A percentile compares a stretch with the other conserved stretches of the same genome.
phyloP scores from a whole-genome alignment of 2,888 invertebrate genomes.

The Orchestes rusci region DNA sequence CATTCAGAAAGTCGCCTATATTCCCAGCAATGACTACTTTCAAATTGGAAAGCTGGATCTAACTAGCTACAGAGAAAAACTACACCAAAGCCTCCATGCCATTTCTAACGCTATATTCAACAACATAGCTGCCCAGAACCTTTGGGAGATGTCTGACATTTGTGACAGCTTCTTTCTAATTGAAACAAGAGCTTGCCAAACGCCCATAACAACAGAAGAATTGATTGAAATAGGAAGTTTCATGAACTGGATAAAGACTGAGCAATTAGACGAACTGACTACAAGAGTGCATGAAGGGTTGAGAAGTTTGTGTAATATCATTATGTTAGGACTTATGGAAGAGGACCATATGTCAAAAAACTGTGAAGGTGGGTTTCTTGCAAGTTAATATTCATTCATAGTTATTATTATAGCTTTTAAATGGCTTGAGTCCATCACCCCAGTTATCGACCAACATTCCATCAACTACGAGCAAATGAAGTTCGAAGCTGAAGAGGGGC shows the following conservation, averaged over 20 bases:
- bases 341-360: conserved; percentile 70
- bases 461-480: conserved; percentile 70
- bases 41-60: conserved; percentile 55
- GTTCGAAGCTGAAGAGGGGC: conserved; percentile 73
- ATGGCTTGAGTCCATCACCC: conserved; percentile 73
- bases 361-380: conserved; percentile 43
- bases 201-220: conserved; percentile 72
- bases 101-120: conserved; percentile 54
- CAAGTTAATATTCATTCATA: too few relatives aligned
- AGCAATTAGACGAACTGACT: conserved; percentile 59
- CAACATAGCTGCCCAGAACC: conserved; percentile 56
- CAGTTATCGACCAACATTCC: conserved; percentile 72
- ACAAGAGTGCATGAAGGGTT: conserved; percentile 60
- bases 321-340: conserved; percentile 67
- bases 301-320: conserved; percentile 58
- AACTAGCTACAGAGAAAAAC: conserved; percentile 51
- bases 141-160: conserved; percentile 58
- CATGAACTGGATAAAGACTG: conserved; percentile 67
- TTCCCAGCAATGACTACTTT: conserved; percentile 60
- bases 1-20: conserved; percentile 51
- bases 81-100: conserved; percentile 50
- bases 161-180: conserved; percentile 66
- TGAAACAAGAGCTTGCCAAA: conserved; percentile 56
- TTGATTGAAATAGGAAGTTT: conserved; percentile 68
- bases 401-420: too few relatives aligned